Evolutionary conservation across 2,888 invertebrate genomes (phyloP), one percentile per base, ranked within the genome.

Genomic region (Melanophora roralis): DNA sequence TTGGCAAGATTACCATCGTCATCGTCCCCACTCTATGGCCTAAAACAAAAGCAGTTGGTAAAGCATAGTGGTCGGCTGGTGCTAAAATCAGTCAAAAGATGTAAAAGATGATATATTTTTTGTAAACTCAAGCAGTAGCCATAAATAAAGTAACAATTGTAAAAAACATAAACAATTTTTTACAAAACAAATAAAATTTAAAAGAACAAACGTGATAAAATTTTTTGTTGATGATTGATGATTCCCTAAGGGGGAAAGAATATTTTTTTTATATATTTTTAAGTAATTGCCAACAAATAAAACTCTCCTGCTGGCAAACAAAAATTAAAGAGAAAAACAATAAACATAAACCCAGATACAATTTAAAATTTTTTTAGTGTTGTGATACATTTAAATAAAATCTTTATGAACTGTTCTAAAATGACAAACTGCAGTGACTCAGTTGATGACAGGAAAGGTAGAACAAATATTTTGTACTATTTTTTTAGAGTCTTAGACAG

Each of bases 171-270:
- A 3, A 27, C 6, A 27, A 3, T 27, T 27, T 3, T 6, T 27
- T 21, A 12, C 12, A 23, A 5, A 40, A 14, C 5, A 32, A 36
- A 11, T 19, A 21, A 45, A 45, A 47, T n/a, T 60, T 69, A 60
- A 75, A 80, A 75, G 75, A 80, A 75, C 79, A 80, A 76, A 80
- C 76, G 80, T 80, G 80, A 80, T 80, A 80, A 80, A 76, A 80
- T 80, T 80, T 76, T 72, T 57, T 59, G 76, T 68, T 40, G 76
- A 80, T 80, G 76, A 80, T 80, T 76, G 80, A 80, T 80, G 72
- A 73, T 72, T 80, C 80, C 80, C 80, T 80, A 62, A 80, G 80
- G 80, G 80, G 76, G 75, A 60, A 34, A 34, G 34, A 12, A 16
- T 34, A 5, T 19, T n/a, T 53, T 16, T 16, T 49, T 11, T 47